Evolutionary conservation across 2,888 invertebrate species (phyloP).

Genomic region (Pemphredon lugubris): DNA sequence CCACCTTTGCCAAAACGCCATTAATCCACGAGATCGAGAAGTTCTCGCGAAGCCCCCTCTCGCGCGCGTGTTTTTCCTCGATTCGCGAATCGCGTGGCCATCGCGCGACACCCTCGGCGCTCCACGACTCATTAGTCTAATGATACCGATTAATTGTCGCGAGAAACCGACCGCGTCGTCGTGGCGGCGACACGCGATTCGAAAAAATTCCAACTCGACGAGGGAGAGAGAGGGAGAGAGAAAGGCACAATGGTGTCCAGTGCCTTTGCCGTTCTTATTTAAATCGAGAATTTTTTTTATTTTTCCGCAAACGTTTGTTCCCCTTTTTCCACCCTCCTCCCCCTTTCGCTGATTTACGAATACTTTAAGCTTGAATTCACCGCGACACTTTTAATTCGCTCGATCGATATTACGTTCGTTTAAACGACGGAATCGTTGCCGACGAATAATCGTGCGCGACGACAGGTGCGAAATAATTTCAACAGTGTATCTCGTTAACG

Average conservation of each 20-base stretch:
- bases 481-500: slow-evolving; percentile 28
- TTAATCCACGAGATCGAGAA: slow-evolving; percentile 2
- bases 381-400: no score
- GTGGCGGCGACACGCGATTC: slow-evolving; percentile 11
- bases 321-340: no score
- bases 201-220: slow-evolving; percentile 3
- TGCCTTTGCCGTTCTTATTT: no score
- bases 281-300: no score
- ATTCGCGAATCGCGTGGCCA: slow-evolving; percentile 48
- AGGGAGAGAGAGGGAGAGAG: no score
- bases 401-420: no score
- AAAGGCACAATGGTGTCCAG: background rate
- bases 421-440: no score
- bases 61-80: slow-evolving; percentile 11
- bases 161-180: slow-evolving; percentile 27
- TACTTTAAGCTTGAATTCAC: no score
- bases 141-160: slow-evolving; percentile 58
- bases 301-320: no score
- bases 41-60: background rate
- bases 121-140: slow-evolving; percentile 57
- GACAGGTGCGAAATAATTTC: background rate
- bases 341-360: no score
- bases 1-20: slow-evolving; percentile 3
- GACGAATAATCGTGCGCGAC: no score
- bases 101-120: background rate